Conservation (phyloP, 2,888 invertebrate genomes). For the Baronia brevicornis region DNA sequence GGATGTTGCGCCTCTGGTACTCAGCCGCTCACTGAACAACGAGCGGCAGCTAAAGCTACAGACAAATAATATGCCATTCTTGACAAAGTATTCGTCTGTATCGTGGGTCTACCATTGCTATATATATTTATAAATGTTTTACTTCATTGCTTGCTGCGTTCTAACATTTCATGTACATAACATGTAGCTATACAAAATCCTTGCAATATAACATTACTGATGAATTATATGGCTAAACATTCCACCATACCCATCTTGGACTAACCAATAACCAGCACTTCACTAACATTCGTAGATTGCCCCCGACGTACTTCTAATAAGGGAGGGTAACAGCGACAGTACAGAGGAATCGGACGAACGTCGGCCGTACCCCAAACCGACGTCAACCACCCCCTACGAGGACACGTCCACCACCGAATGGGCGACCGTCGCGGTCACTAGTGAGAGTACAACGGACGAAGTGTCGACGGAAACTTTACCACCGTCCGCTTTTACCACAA, state of each 20-base stretch:
- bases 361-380: slow-evolving; percentile 10
- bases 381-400: slow-evolving; percentile 5
- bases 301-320: too few relatives aligned
- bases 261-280: too few relatives aligned
- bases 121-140: not conserved
- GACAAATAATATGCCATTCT: too few relatives aligned
- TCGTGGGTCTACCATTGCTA: slow-evolving; percentile 4
- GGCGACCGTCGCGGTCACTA: slow-evolving; percentile 5
- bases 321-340: slow-evolving; percentile 17
- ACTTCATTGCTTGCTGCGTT: not conserved
- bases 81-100: too few relatives aligned
- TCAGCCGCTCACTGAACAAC: too few relatives aligned
- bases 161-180: slow-evolving; percentile 20
- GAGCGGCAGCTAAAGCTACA: too few relatives aligned
- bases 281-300: slow-evolving; percentile 20
- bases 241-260: too few relatives aligned
- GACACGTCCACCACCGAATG: slow-evolving; percentile 7
- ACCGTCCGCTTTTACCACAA: not conserved
- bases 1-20: too few relatives aligned
- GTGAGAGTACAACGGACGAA: slow-evolving; percentile 7
- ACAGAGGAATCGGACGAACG: slow-evolving; percentile 4
- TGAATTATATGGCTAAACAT: too few relatives aligned
- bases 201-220: too few relatives aligned
- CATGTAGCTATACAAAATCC: too few relatives aligned
- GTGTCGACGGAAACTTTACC: slow-evolving; percentile 3